phyloP scores from a whole-genome alignment of 2,113 vertebrate genomes.

The Scolopax mira region DNA sequence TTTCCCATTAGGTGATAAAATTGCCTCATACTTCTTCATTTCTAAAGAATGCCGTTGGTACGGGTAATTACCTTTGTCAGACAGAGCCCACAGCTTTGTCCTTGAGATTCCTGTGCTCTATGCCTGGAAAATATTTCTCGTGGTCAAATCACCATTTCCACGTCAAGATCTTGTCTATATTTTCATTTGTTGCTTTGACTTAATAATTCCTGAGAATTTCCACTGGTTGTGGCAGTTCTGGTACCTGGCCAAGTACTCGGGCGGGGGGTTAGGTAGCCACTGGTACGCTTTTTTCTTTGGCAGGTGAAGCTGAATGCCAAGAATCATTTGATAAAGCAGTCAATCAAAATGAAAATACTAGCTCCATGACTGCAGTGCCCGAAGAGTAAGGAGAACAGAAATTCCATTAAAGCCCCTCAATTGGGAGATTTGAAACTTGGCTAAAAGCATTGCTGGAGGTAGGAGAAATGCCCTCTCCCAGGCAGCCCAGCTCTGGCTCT shows the following conservation, averaged over 20 bases:
- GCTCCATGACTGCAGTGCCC: not conserved
- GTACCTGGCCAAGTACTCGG: not conserved
- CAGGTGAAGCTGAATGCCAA: not conserved
- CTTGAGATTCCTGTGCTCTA: conserved; percentile 30
- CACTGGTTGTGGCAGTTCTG: not conserved
- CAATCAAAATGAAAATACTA: not conserved
- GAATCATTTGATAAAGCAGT: not conserved
- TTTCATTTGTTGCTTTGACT: not conserved
- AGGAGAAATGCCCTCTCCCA: not conserved
- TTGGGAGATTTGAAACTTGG: not conserved
- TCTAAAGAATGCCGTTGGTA: conserved; percentile 16
- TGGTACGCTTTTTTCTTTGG: not conserved
- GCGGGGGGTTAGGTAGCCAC: not conserved
- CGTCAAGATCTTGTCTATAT: not conserved
- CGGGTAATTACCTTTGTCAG: conserved; percentile 56
- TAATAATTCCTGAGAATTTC: not conserved
- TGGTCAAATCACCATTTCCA: not conserved
- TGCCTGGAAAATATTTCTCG: conserved; percentile 13
- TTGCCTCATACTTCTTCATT: conserved; percentile 65
- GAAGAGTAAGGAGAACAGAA: not conserved
- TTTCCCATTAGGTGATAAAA: conserved; percentile 66
- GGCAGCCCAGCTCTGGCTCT: not conserved
- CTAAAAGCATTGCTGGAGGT: not conserved
- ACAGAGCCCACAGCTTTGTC: conserved; percentile 42
- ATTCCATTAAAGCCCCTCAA: not conserved